Percentiles rank a stretch among this genome's conserved stretches.
phyloP scores from a whole-genome alignment of 2,888 invertebrate species.

The Cataglyphis altisquamis region DNA sequence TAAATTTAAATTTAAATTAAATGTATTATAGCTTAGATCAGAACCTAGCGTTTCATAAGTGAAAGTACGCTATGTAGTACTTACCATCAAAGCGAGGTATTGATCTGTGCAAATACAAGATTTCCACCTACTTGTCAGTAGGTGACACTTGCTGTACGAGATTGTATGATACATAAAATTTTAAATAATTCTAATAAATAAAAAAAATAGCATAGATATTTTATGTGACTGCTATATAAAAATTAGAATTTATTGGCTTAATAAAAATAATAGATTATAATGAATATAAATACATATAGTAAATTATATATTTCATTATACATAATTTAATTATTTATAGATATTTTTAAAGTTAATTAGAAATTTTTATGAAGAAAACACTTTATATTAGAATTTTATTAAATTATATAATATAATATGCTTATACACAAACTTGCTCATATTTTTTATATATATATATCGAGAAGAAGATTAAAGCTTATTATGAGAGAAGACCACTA shows the following conservation, averaged over 20 bases:
- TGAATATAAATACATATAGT: not conserved
- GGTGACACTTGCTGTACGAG: constrained; percentile 63
- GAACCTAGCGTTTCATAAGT: constrained; percentile 54
- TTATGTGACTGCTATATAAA: not conserved
- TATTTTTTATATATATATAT: not conserved
- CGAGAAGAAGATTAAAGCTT: constrained; percentile 1
- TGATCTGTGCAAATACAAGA: constrained; percentile 50
- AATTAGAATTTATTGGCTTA: not conserved
- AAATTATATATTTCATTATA: not conserved
- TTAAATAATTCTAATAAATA: not conserved
- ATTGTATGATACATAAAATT: not conserved
- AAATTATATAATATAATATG: not conserved
- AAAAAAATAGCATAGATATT: not conserved
- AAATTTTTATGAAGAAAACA: not conserved
- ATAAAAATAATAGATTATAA: not conserved
- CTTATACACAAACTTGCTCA: not conserved
- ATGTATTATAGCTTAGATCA: constrained; percentile 51
- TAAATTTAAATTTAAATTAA: constrained; percentile 1
- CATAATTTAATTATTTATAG: not conserved
- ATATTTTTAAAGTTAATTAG: constrained; percentile 3
- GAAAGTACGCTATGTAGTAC: constrained; percentile 41
- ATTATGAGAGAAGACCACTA: constrained; percentile 64
- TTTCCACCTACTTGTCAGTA: constrained; percentile 47
- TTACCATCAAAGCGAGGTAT: constrained; percentile 64
- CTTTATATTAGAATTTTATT: not conserved